Evolutionary conservation across 2,797 vertebrate genomes (phyloP), one percentile per base, ranked within the genome.

Genomic region (Caiman crocodilus): DNA sequence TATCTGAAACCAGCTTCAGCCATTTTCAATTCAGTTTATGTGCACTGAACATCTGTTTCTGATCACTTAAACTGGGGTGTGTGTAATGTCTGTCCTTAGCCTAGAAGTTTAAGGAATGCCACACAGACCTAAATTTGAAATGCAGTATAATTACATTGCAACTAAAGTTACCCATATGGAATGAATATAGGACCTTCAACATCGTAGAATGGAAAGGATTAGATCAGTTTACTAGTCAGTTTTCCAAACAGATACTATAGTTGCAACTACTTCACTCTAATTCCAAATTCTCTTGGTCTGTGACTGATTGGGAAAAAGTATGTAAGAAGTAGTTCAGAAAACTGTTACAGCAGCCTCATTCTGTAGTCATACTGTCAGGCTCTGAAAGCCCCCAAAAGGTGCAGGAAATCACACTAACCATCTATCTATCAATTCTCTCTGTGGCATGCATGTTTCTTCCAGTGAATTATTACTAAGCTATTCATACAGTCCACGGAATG

Each of bases 271-370:
- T 26, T 73, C 35, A 35, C 35, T 15, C 4, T 50, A 73, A 50
- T 73, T 73, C 69, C 69, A 79, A 87, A 82, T 81, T 87, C 91
- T 73, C 91, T 90, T 69, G 56, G 26, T 78, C 30, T 15, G 78
- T 91, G 90, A 90, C 57, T 80, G 90, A 92, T 23, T 58, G 76
- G 60, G 90, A 42, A 92, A 88, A 86, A 92, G 84, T 71, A 84
- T 90, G 84, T 87, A 7, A 94, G 82, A 91, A 74, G 84, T 81
- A 92, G 85, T 90, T 95, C 92, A 95, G 88, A 91, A 73, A 73
- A 25, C 35, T 8, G 3, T 73, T 50, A 50, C 14, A 14, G 23
- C 64, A 91, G 86, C 76, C 84, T 77, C 60, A 87, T 89, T 83
- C 57, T 73, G 63, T 18, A 84, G 92, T 90, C 93, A 87, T 1